Evolutionary conservation across 2,113 vertebrate genomes (phyloP), one percentile per base, ranked within the genome.

Genomic region (Paedocypris sp.): DNA sequence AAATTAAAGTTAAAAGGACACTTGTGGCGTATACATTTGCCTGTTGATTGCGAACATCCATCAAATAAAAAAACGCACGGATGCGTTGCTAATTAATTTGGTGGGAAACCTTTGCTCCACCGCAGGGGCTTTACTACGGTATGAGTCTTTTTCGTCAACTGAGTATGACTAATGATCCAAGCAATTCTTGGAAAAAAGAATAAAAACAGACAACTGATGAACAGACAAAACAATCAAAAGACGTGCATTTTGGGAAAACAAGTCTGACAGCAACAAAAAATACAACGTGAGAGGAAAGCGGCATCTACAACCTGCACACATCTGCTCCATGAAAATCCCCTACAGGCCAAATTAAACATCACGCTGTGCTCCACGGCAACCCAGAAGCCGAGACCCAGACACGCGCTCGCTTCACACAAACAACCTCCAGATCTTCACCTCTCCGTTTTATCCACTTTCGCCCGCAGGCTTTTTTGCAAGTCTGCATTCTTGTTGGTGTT

Each of bases 331-430:
- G 57, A 82, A 67, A 67, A 77, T 71, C 52, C 70, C 68, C 72
- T 38, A 52, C 68, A 71, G 74, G 75, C 72, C 72, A 78, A 77
- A 79, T 71, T 66, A 79, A 74, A 60, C 62, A 73, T 67, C 68
- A 73, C 8, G 29, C 63, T 62, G 58, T 56, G 51, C 51, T 62
- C 64, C 51, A 52, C 56, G 63, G 67, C 49, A 72, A 75, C 69
- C 60, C 52, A 51, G 18, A 68, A 50, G 58, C 22, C 64, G 72
- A 75, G 47, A 70, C 11, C 42, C 33, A 36, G 12, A 25, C 16
- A 26, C 3, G 60, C 56, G 51, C n/a, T 46, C 39, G 36, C 19
- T 20, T 42, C n/a, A 47, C 31, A 41, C 20, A 42, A 51, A 41
- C 49, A 49, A 39, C 41, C 13, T 66, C 12, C 19, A 32, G 16